Conservation (phyloP, 1,140 invertebrate genomes). For the Zaprionus lachaisei region DNA sequence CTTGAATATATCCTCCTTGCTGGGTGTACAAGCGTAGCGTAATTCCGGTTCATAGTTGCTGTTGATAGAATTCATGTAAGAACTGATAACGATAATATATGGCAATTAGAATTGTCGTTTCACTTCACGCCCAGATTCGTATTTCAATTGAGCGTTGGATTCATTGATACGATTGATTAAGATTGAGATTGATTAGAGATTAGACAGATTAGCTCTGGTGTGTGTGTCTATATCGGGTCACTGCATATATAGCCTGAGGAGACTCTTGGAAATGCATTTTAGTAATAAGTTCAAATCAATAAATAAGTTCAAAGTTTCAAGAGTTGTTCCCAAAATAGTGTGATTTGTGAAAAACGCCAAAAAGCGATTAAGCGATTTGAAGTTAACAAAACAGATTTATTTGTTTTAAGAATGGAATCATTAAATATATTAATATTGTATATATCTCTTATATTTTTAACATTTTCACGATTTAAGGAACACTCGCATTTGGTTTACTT, state of each 20-base stretch:
- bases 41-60: conserved; percentile 86
- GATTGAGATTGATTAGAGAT: conserved; percentile 26
- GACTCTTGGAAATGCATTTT: conserved; percentile 63
- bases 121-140: conserved; percentile 47
- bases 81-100: conserved; percentile 80
- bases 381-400: not conserved
- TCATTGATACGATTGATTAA: conserved; percentile 16
- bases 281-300: conserved; percentile 45
- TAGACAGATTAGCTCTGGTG: conserved; percentile 20
- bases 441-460: not conserved
- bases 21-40: conserved; percentile 86
- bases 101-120: conserved; percentile 70
- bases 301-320: not conserved
- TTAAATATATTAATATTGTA: too few relatives aligned
- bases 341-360: not conserved
- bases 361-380: not conserved
- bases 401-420: not conserved
- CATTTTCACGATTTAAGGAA: conserved; percentile 14
- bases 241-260: conserved; percentile 47
- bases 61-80: conserved; percentile 82
- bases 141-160: conserved; percentile 20
- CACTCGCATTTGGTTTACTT: conserved; percentile 13
- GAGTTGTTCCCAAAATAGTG: conserved; percentile 24
- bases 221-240: conserved; percentile 19
- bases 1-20: conserved; percentile 87